These are phyloP conservation scores for Thalassoma bifasciatum DNA, from an alignment of 2,113 vertebrate species.

Conservation along the genomic window DNA sequence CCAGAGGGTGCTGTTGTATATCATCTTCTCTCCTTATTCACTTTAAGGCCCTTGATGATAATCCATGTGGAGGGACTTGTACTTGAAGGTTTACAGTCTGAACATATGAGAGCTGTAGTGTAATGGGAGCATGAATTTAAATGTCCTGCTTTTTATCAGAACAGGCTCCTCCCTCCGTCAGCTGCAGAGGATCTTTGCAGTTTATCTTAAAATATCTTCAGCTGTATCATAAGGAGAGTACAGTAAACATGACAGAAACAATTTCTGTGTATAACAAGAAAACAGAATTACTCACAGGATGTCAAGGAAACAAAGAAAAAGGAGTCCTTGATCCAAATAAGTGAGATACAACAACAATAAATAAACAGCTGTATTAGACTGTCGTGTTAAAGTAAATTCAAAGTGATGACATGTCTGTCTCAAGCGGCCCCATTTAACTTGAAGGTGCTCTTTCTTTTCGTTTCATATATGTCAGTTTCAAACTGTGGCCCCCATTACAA, in stretches of 20 bases:
- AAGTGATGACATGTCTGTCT: not conserved
- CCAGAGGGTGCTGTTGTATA: slow-evolving; percentile 53
- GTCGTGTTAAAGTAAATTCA: not conserved
- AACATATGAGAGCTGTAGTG: not conserved
- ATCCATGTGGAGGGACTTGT: slow-evolving; percentile 26
- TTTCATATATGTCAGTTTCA: not conserved
- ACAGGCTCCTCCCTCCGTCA: not conserved
- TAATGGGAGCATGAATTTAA: slow-evolving; percentile 7
- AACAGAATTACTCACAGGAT: not conserved
- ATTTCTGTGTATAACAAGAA: not conserved
- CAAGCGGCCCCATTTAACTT: not conserved
- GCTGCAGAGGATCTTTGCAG: slow-evolving; percentile 9
- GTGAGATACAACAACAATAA: slow-evolving; percentile 18
- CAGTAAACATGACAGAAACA: not conserved
- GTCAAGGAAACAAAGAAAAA: slow-evolving; percentile 25
- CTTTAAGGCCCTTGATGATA: not conserved
- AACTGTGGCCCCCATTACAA: not conserved
- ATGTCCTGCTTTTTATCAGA: slow-evolving; percentile 19
- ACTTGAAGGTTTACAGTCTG: slow-evolving; percentile 16
- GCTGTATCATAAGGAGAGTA: not conserved
- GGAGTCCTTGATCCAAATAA: not conserved
- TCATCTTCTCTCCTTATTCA: not conserved
- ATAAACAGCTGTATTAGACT: slow-evolving; percentile 21
- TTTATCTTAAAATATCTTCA: slow-evolving; percentile 9
- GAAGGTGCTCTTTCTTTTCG: slow-evolving; percentile 1